These are phyloP conservation scores for Axea sp. DNA, from an alignment of 2,888 invertebrate genomes.

Conservation along the genomic window DNA sequence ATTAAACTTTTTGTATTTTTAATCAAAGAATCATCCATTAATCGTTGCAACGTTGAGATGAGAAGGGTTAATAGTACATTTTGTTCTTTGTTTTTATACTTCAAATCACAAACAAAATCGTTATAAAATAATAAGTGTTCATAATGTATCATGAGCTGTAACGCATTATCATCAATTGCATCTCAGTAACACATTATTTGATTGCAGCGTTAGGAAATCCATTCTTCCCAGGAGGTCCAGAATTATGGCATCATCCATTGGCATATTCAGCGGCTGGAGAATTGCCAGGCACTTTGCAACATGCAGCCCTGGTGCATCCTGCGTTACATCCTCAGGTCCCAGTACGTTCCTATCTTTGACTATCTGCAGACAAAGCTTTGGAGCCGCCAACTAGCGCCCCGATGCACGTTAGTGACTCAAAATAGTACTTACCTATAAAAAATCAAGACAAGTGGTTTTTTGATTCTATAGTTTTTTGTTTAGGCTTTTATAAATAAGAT, in stretches of 20 bases:
- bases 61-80: too few species aligned
- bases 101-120: not conserved
- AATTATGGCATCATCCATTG: slow-evolving; percentile 96
- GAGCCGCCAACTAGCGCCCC: slow-evolving; percentile 82
- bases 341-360: slow-evolving; percentile 98
- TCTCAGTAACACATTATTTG: slow-evolving; percentile 42
- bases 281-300: slow-evolving; percentile 90
- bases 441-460: slow-evolving; percentile 34
- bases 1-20: too few species aligned
- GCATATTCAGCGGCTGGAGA: slow-evolving; percentile 90
- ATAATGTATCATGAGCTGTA: not conserved
- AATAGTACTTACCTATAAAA: slow-evolving; percentile 65
- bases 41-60: too few species aligned
- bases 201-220: slow-evolving; percentile 93
- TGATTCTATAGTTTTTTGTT: slow-evolving; percentile 13
- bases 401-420: slow-evolving; percentile 82
- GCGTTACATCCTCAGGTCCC: slow-evolving; percentile 99
- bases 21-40: too few species aligned
- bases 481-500: too few species aligned
- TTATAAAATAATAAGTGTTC: not conserved
- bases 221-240: slow-evolving; percentile 96
- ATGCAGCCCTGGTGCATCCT: slow-evolving; percentile 95
- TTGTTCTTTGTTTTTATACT: not conserved
- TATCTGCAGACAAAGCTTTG: slow-evolving; percentile 92
- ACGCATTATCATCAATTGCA: slow-evolving; percentile 15